These are phyloP conservation scores for Xiphophorus birchmanni DNA, from an alignment of 2,797 vertebrate genomes.

Conservation along the genomic window DNA sequence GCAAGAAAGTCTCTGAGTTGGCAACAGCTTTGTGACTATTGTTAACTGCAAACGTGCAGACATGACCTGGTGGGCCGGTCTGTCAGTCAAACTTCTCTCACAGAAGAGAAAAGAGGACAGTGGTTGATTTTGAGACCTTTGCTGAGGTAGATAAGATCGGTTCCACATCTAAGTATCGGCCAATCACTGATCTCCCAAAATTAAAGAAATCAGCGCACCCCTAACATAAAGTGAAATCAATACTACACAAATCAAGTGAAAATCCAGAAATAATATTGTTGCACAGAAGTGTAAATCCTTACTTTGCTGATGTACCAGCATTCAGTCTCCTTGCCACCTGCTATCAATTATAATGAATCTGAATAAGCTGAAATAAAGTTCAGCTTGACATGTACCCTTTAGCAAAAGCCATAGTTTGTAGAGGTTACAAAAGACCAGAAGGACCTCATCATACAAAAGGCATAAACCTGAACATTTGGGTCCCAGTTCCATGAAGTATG, in stretches of 20 bases:
- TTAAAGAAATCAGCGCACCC: too few relatives aligned
- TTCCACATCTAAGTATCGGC: too few relatives aligned
- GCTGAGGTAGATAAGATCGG: too few relatives aligned
- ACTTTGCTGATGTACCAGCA: not conserved
- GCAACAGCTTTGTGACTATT: too few relatives aligned
- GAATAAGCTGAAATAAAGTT: not conserved
- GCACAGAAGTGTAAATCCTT: not conserved
- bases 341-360: not conserved
- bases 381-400: not conserved
- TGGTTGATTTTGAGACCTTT: too few relatives aligned
- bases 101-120: too few relatives aligned
- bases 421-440: not conserved
- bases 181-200: too few relatives aligned
- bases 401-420: not conserved
- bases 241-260: not conserved
- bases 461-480: not conserved
- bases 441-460: not conserved
- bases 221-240: not conserved
- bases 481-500: not conserved
- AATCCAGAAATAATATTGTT: not conserved
- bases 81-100: too few relatives aligned
- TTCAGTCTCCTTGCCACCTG: not conserved
- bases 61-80: too few relatives aligned
- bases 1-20: too few relatives aligned
- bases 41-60: too few relatives aligned